Evolutionary conservation across 2,888 invertebrate genomes (phyloP).

Genomic region (Callyntrura guangdongensis): DNA sequence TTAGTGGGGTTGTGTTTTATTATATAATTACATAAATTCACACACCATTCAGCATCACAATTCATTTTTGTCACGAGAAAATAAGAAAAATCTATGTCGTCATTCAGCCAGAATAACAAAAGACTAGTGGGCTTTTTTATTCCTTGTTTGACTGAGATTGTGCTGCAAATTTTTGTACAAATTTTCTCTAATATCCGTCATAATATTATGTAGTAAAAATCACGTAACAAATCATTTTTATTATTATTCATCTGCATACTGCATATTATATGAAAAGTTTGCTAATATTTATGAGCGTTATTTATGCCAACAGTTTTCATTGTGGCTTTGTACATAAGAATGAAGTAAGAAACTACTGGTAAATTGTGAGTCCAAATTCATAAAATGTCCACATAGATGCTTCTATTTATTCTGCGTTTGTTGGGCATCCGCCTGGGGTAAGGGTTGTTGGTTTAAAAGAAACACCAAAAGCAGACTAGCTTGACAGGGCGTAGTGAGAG

Average conservation of each 20-base stretch:
- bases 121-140: neutral
- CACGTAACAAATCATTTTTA: conserved; percentile 52
- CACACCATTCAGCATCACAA: neutral
- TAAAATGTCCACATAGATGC: neutral
- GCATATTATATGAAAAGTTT: conserved; percentile 31
- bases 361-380: too few relatives aligned
- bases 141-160: too few relatives aligned
- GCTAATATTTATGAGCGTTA: conserved; percentile 42
- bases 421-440: conserved; percentile 6
- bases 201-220: conserved; percentile 14
- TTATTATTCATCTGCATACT: conserved; percentile 49
- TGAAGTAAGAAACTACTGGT: too few relatives aligned
- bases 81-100: conserved; percentile 4
- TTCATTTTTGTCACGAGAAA: neutral
- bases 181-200: neutral
- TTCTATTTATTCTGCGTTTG: neutral
- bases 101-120: neutral
- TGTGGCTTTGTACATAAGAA: neutral
- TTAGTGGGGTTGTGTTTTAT: neutral
- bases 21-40: neutral
- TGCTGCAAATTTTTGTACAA: too few relatives aligned
- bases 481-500: conserved; percentile 27
- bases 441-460: conserved; percentile 59
- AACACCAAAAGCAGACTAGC: conserved; percentile 42
- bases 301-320: conserved; percentile 36